Base-by-base conservation (phyloP, 2,113 vertebrate genomes). In the Silurus glanis region DNA sequence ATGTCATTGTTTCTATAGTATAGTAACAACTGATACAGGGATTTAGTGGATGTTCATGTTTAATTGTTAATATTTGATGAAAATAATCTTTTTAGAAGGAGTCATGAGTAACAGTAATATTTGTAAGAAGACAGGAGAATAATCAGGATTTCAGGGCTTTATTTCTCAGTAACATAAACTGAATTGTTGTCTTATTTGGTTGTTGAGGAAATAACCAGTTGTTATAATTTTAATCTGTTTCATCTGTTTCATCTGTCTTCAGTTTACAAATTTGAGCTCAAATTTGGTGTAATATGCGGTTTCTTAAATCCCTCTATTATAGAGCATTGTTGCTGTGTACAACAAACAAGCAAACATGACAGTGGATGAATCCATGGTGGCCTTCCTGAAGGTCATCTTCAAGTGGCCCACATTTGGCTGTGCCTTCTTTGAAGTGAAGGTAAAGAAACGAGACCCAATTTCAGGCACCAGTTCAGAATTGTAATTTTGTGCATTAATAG, bases 361-460 rank as follows among this genome's bases (percentile, higher is more conserved):
- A 0, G 92, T 90, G 28, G 96, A 96, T 0, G 97, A 99, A 72
- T 96, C 97, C 49, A 97, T 96, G 83, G 87, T 96, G 91, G 95
- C 95, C 0, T 97, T 99, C 86, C 93, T 99, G 87, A 98, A 96
- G 92, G 88, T 90, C 2, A 94, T 99, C 82, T 89, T 88, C 83
- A 95, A 95, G 28, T 99, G 97, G 98, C 96, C 96, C 14, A 99
- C 97, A 0, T 99, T 98, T 9, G 98, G 98, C 66, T 99, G 97
- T n/a, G 96, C 98, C 21, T 99, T 99, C 92, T 99, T 99, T 64
- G 96, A 98, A 89, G 97, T 99, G 89, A 99, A 98, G 97, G 98
- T 99, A 87, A 88, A 71, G 49, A 66, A 59, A 47, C 23, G 8
- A 28, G 5, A 51, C 86, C 7, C 17, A 71, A 6, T 0, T 47